Percentiles rank a stretch among this genome's conserved stretches.
These are phyloP conservation scores for Laterallus jamaicensis DNA, from an alignment of 2,113 vertebrate species.

Conservation along the genomic window DNA sequence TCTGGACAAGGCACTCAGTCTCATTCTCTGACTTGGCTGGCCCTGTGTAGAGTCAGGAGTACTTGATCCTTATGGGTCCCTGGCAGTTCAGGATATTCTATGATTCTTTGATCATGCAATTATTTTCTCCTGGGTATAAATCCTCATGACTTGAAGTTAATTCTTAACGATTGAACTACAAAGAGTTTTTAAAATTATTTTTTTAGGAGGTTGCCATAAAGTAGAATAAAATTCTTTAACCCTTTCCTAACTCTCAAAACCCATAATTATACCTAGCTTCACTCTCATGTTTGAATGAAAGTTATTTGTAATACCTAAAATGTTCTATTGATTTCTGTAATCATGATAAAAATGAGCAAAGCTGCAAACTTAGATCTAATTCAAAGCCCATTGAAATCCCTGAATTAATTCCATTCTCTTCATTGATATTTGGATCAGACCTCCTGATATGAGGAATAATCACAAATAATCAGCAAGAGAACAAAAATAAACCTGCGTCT, in stretches of 20 bases:
- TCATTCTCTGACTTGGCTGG: too few species aligned
- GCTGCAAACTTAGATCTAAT: background rate
- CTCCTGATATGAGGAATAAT: background rate
- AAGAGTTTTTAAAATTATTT: background rate
- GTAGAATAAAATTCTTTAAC: background rate
- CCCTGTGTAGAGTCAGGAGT: too few species aligned
- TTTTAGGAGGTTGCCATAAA: background rate
- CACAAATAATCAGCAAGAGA: constrained; percentile 9
- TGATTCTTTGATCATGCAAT: background rate
- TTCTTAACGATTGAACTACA: background rate
- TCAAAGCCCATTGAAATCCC: background rate
- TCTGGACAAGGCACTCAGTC: too few species aligned
- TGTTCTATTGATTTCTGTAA: background rate
- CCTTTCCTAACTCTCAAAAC: background rate
- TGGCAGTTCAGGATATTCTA: too few species aligned
- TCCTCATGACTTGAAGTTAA: background rate
- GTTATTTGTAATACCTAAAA: background rate
- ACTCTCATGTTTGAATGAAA: background rate
- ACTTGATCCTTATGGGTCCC: too few species aligned
- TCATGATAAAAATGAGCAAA: background rate
- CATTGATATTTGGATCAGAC: background rate
- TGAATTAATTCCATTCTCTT: background rate
- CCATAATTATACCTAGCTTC: background rate
- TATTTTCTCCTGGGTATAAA: background rate
- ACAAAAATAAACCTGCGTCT: background rate